A percentile compares a stretch with the other conserved stretches of the same genome.
Conservation (phyloP, 2,888 invertebrate species). For the Xanthostigma xanthostigma region DNA sequence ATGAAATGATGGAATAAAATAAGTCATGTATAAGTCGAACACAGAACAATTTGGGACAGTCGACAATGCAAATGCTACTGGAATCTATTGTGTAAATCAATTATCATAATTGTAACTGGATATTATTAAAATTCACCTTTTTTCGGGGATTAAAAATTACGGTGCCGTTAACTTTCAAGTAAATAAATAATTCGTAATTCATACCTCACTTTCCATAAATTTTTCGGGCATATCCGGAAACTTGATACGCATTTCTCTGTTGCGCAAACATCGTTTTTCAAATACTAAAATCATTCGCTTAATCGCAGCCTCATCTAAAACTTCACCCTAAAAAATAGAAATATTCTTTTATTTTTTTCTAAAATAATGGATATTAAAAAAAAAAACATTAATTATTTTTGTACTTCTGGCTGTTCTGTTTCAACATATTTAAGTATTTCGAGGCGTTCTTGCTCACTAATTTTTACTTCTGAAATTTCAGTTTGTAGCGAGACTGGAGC, state of each 20-base stretch:
- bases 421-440: constrained; percentile 74
- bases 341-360: constrained; percentile 1
- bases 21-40: too few relatives aligned
- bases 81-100: not conserved
- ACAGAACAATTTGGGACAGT: too few relatives aligned
- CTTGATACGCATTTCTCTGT: constrained; percentile 97
- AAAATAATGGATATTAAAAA: too few relatives aligned
- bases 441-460: constrained; percentile 58
- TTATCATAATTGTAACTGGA: not conserved
- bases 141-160: not conserved
- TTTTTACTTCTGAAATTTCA: constrained; percentile 39
- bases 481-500: constrained; percentile 30
- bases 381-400: constrained; percentile 2
- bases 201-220: constrained; percentile 94
- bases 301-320: constrained; percentile 72
- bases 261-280: constrained; percentile 85
- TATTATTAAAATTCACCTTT: not conserved
- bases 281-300: constrained; percentile 83
- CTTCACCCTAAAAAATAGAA: constrained; percentile 49
- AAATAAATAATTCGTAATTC: constrained; percentile 8
- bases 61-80: too few relatives aligned
- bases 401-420: constrained; percentile 60
- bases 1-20: too few relatives aligned
- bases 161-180: too few relatives aligned
- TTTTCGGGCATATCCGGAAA: constrained; percentile 94